Base-by-base conservation (phyloP, 92 coral and sea anemone species). In the Phenganax stokvisi region DNA sequence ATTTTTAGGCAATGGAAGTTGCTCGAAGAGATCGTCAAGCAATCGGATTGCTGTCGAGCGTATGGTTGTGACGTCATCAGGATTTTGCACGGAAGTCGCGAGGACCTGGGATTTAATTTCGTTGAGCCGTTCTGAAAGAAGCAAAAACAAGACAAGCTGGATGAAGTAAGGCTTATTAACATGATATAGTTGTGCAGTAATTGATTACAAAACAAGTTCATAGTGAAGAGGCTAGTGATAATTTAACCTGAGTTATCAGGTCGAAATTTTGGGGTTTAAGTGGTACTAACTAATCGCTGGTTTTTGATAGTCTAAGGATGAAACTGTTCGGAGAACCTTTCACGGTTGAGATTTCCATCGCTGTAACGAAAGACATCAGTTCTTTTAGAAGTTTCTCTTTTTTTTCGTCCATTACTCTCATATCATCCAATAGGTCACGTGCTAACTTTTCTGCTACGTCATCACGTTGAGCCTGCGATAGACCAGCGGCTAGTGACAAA, bases 361-460 rank as follows among this genome's bases (percentile, higher is more conserved):
- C 94, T 69, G 88, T 90, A 55, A 94, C 91, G 57, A 91, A 94
- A 47, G 83, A 80, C 28, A 91, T 92, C 62, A 92, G 96, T 73
- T 94, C 85, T 75, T 92, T 81, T 12, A 94, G 86, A 20, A 94
- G 74, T 54, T 85, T 86, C 15, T 89, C 76, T 77, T 87, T 80
- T 59, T 83, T 79, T 6, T 76, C 87, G 52, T 87, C 88, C 29
- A 84, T 87, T 65, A 94, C 92, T 37, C 85, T 89, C 54, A 94
- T 86, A 57, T 90, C 92, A 31, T 94, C 94, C 91, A 91, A 84
- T 29, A 94, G 88, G 69, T 92, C 98, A 51, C 90, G 85, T 16
- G 97, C 97, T 30, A 94, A 91, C 76, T 94, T 92, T 25, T 90
- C 89, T 12, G 96, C 97, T 70, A 94, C 89, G 79, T 93, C 96